Base-by-base conservation (phyloP, 2,113 vertebrate species). In the Sprattus sprattus region DNA sequence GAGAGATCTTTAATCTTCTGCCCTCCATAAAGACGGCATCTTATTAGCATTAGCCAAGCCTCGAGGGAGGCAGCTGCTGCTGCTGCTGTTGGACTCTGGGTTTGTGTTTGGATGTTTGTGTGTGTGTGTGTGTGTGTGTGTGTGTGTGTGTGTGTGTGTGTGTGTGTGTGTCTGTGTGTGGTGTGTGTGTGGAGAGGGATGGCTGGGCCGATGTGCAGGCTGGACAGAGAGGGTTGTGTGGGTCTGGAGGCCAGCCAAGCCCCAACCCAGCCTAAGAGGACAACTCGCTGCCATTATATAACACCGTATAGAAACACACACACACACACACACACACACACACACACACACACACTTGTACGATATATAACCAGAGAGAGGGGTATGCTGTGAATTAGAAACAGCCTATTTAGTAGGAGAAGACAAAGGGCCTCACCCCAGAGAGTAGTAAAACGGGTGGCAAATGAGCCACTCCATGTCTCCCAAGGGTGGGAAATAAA, bases 351-450 rank as follows among this genome's bases (percentile, higher is more conserved):
- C 64, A 75, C 64, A 85, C 67, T 64, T 81, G 75, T 67, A 83
- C 57, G 83, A 89, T 87, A 85, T 87, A 82, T 57, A 64, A 86
- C 45, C 83, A 49, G 47, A 81, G n/a, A 49, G 44, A 84, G 18
- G 46, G 10, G 52, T 85, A 86, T 89, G 90, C 87, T 85, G 81
- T 87, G 87, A 90, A 90, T 90, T 87, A 91, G 64, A 89, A 90
- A 86, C 88, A 85, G 89, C 85, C 84, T 67, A 86, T 89, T 91
- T 87, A 85, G 82, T 52, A 13, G 87, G 78, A 85, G 81, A 67
- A 85, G 85, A 85, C 60, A 85, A 84, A 81, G 25, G 25, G 71
- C 84, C 78, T 85, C 81, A 45, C 13, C 75, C 71, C 64, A 80
- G 84, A 87, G 87, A 85, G 64, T 10, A 82, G 25, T 82, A n/a